Base-by-base conservation (phyloP, 2,888 invertebrate species). In the Euzetes globulus region DNA sequence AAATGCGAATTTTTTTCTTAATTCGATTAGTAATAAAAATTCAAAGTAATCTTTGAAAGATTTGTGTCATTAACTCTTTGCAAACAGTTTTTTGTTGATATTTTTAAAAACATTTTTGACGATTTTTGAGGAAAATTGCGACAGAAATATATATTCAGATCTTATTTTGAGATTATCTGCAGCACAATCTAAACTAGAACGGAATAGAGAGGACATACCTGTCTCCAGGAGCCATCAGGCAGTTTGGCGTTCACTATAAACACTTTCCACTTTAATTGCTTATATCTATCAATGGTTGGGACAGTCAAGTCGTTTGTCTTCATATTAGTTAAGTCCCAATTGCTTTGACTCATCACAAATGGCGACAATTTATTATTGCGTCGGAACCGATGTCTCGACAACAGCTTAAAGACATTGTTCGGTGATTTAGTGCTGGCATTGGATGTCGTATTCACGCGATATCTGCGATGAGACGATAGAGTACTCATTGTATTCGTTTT, bases 201-300 rank as follows among this genome's bases (percentile, higher is more conserved):
- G 2, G 15, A 47, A 13, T 5, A 47, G 17, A 47, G 47, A 13
- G 13, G 7, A 55, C 83, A 84, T 83, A 88, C 88, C 85, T 87
- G 86, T 83, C 85, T 86, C 80, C 87, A 88, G 13, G 87, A 85
- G 83, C 88, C 88, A 80, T 88, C 88, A 45, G 88, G 88, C 55
- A 87, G 86, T 79, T 88, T 88, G 76, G 88, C 85, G 17, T 87
- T 87, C 75, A 88, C 85, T 79, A 88, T 88, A 78, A 87, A 85
- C 58, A 76, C 75, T 72, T 76, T 77, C 76, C 76, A 77, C 1
- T 72, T 58, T 25, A 77, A 33, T 25, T 71, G 65, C 13, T 47
- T 65, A 58, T 77, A 77, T 3, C 76, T 77, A n/a, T 60, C 29
- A 17, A 60, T 33, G 6, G 60, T 60, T 27, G 29, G 7, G 55